Evolutionary conservation across 2,113 vertebrate genomes (phyloP).

Genomic region (Pelodiscus sinensis): DNA sequence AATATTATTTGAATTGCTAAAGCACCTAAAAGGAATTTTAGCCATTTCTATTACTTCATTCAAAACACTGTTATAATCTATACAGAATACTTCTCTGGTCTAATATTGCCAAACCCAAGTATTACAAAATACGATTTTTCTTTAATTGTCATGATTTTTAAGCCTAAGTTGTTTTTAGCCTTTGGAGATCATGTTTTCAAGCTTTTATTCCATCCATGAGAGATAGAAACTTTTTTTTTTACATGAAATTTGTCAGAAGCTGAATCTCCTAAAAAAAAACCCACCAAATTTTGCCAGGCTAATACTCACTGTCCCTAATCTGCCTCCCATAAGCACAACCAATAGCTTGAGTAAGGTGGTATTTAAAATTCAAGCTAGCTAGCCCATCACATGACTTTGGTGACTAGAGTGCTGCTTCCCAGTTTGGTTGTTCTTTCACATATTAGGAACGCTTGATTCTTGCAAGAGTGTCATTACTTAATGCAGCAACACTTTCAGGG

Average conservation of each 20-base stretch:
- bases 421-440: neutral
- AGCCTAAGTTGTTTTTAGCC: neutral
- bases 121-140: neutral
- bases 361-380: neutral
- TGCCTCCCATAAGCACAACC: neutral
- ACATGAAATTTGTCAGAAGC: constrained; percentile 44
- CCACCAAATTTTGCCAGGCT: neutral
- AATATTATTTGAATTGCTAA: neutral
- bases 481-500: neutral
- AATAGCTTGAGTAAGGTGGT: neutral
- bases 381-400: neutral
- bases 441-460: neutral
- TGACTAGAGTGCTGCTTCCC: neutral
- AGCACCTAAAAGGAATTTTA: neutral
- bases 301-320: neutral
- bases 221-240: constrained; percentile 23
- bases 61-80: neutral
- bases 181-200: neutral
- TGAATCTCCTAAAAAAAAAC: constrained; percentile 21
- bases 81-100: neutral
- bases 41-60: neutral
- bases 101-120: neutral
- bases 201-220: constrained; percentile 9
- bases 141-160: neutral
- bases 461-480: neutral